Base-by-base conservation (phyloP, 1,140 invertebrate species). In the Andrena cerasifolii region DNA sequence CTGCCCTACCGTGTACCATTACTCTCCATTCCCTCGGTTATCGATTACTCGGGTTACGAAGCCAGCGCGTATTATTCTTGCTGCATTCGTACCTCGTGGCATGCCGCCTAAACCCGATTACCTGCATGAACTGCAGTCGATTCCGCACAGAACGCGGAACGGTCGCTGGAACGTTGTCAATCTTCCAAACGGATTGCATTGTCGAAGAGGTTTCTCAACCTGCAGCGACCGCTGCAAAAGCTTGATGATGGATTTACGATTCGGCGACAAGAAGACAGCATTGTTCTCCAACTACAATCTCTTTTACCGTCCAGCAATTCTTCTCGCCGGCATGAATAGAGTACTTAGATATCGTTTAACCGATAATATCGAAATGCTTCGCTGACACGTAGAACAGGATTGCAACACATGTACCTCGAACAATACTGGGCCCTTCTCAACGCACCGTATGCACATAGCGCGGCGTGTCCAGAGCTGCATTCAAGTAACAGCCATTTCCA, bases 11-110 rank as follows among this genome's bases (percentile, higher is more conserved):
- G 62, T 61, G 62, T 67, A 75, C 62, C 62, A 75, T 79, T 75
- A 73, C 62, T 67, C 18, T 62, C 72, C 36, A 54, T 75, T 68
- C 71, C 72, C 72, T 67, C 78, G 72, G 78, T 79, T 79, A 79
- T 79, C 78, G 78, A 79, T 79, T 79, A 66, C 72, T 45, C 33
- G 45, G n/a, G 61, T 59, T 73, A 49, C 62, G 28, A 75, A 68
- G 51, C 16, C 21, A 16, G 7, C 53, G 21, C 53, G 53, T 21
- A 26, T 68, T 56, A 49, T 76, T 68, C 58, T 68, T 58, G 31
- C 47, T 21, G 33, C 36, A 28, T 53, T 40, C 61, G 47, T 21
- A 21, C n/a, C 28, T 31, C 40, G 16, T 26, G n/a, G 3, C n/a
- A 12, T 21, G 53, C 28, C 21, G n/a, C n/a, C 4, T 0, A 40